Conservation (phyloP, 2,113 vertebrate species). For the Epinephelus cyanopodus region DNA sequence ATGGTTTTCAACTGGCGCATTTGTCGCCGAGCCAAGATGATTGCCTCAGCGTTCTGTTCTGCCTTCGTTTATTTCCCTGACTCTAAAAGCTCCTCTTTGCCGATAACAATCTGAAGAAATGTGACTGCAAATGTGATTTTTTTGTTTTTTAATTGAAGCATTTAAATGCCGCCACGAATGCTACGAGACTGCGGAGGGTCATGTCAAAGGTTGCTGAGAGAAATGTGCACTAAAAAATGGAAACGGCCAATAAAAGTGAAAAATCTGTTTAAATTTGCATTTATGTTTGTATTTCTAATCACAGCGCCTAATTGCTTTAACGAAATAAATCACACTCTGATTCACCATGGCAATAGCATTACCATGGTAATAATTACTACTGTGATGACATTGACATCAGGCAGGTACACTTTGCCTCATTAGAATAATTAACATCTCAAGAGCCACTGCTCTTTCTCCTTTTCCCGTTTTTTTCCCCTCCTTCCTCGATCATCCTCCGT, state of each 20-base stretch:
- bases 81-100: not conserved
- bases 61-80: not conserved
- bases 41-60: not conserved
- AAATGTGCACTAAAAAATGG: constrained; percentile 25
- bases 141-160: constrained; percentile 6
- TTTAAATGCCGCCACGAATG: not conserved
- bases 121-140: constrained; percentile 2
- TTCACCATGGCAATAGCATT: constrained; percentile 90
- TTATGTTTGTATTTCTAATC: constrained; percentile 97
- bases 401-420: constrained; percentile 85
- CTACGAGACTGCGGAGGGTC: not conserved
- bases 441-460: constrained; percentile 57
- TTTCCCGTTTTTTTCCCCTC: constrained; percentile 22
- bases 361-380: constrained; percentile 86
- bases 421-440: constrained; percentile 87
- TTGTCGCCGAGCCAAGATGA: not conserved
- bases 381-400: constrained; percentile 81
- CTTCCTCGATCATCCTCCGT: constrained; percentile 49
- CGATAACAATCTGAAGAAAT: constrained; percentile 11
- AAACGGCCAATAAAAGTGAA: constrained; percentile 45
- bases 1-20: not conserved
- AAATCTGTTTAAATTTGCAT: constrained; percentile 87
- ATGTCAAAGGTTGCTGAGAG: constrained; percentile 26
- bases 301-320: constrained; percentile 92
- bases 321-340: constrained; percentile 93